phyloP scores from a whole-genome alignment of 2,113 vertebrate genomes.

The Scytalopus superciliaris region DNA sequence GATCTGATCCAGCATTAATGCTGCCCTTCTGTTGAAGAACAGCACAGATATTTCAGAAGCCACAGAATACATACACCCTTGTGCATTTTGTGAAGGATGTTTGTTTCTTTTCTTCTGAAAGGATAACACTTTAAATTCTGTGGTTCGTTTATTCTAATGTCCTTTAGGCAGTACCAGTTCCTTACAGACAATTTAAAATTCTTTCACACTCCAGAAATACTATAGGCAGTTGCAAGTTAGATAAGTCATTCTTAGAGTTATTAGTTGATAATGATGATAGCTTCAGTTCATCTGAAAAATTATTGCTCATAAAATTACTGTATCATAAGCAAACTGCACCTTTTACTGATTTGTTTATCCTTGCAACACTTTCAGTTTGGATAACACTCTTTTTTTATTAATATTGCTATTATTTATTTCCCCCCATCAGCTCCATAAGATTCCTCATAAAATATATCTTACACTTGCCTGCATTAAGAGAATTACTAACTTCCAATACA shows the following conservation, averaged over 20 bases:
- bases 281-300: slow-evolving; percentile 59
- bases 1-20: background rate
- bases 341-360: slow-evolving; percentile 49
- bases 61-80: background rate
- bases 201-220: slow-evolving; percentile 51
- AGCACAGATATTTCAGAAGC: background rate
- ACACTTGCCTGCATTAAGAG: slow-evolving; percentile 1
- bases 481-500: slow-evolving; percentile 4
- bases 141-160: slow-evolving; percentile 48
- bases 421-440: background rate
- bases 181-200: slow-evolving; percentile 53
- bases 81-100: background rate
- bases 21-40: background rate
- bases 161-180: background rate
- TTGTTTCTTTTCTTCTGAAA: slow-evolving; percentile 32
- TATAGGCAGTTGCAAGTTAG: slow-evolving; percentile 23
- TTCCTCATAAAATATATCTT: slow-evolving; percentile 15
- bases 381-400: slow-evolving; percentile 20
- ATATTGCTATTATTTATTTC: slow-evolving; percentile 44
- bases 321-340: slow-evolving; percentile 42
- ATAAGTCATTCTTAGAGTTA: slow-evolving; percentile 60
- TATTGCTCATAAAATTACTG: slow-evolving; percentile 56
- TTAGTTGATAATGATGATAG: slow-evolving; percentile 59
- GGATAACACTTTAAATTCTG: background rate
- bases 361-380: slow-evolving; percentile 2